Base-by-base conservation (phyloP, 2,888 invertebrate species). In the Amphimallon solstitiale region DNA sequence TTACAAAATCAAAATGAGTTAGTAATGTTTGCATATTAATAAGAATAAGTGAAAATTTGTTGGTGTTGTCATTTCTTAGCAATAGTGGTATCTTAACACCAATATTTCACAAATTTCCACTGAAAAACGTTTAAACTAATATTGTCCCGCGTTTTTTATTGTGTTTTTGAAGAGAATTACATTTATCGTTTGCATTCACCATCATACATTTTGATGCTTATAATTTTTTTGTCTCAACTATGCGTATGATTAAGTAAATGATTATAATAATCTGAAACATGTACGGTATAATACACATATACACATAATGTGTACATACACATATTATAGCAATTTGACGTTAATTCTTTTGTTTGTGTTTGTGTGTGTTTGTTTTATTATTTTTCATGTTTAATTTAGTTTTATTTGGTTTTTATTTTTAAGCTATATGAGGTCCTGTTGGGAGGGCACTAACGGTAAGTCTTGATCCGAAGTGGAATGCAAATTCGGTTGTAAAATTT, bases 401-500 rank as follows among this genome's bases (percentile, higher is more conserved):
- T 14, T 63, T 63, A 37, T 51, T 49, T 51, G 51, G 48, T 48
- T 48, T 37, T 29, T 61, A 29, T 6, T 15, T 43, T 37, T 46
- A 61, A 61, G 48, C 70, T 74, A 74, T 63, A 70, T 72, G 67
- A 73, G 70, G 72, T 77, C 74, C 70, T 75, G 73, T 69, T 75
- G 72, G 66, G 76, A 74, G 78, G 78, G 77, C 79, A 77, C 78
- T 77, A 76, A 71, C 69, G 78, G 78, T 76, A 74, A 73, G 69
- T 77, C 77, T 74, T 72, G 73, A 61, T 74, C 71, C 43, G 70
- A 43, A 54, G 68, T 63, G 51, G 69, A 66, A 65, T 71, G 65
- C 61, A 71, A 60, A 52, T 68, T 77, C 72, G 84, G 84, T 75
- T 85, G 88, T 75, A 91, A 85, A 75, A 91, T 90, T 82, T 92